Base-by-base conservation (phyloP, 2,888 invertebrate species). In the Papilio elwesi region DNA sequence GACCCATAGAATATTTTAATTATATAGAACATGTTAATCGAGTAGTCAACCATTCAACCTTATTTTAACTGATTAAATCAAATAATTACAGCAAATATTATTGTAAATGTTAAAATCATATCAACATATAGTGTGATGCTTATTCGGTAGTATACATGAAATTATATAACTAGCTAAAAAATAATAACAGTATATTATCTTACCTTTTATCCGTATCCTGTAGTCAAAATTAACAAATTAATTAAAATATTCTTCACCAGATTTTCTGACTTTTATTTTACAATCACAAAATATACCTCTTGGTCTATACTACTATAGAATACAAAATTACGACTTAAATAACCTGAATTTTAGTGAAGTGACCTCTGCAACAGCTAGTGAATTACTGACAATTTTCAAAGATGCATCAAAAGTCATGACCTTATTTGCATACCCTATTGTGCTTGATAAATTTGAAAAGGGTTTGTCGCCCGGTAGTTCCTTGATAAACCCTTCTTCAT, bases 391-490 rank as follows among this genome's bases (percentile, higher is more conserved):
- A 82, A 77, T 75, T 73, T 79, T 82, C 76, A 79, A 78, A 82
- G 81, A 81, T 79, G 79, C 76, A 80, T 77, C 82, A 77, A 76
- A 85, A 81, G 81, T 84, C 78, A 83, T 82, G 78, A 82, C 74
- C 80, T 77, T 78, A 81, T 88, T 87, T 90, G 86, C 87, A 88
- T 89, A 86, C 80, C 74, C 82, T 81, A 85, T 89, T 89, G 84
- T 87, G 81, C 76, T 83, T 78, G 79, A 83, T 84, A 80, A 82
- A 77, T 77, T 76, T 71, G 68, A 76, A 80, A 86, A 82, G 87
- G 79, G 76, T 81, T 80, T 83, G 85, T 80, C 89, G 88, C 85
- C 88, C 90, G 87, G 83, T 82, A 83, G 82, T 73, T 74, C 71
- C 76, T 74, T 74, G 71, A 55, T 57, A n/a, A 62, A 55, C 73